A percentile compares a stretch with the other conserved stretches of the same genome.
Evolutionary conservation across 2,888 invertebrate species (phyloP).

Genomic region (Drosophila mimica): DNA sequence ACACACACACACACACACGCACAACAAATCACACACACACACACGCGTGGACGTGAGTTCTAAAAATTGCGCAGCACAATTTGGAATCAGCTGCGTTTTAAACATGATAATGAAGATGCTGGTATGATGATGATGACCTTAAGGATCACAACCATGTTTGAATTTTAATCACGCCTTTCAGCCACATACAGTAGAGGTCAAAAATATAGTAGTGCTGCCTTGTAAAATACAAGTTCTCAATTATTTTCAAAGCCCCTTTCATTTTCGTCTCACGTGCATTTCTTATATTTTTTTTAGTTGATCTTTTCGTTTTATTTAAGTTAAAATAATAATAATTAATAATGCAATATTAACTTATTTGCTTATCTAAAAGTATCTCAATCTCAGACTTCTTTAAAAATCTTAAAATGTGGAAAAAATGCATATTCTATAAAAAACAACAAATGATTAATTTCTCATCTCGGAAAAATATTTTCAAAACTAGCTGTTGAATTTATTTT

Average conservation of each 20-base stretch:
- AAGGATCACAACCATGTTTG: neutral
- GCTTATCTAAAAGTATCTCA: neutral
- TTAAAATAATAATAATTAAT: neutral
- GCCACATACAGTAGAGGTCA: neutral
- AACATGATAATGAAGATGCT: neutral
- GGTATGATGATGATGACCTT: neutral
- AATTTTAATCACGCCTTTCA: neutral
- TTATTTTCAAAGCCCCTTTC: neutral
- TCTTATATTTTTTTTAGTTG: neutral
- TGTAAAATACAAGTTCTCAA: neutral
- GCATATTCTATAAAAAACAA: neutral
- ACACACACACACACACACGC: neutral
- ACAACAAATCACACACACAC: neutral
- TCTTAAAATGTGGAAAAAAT: neutral
- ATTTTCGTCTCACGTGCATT: neutral
- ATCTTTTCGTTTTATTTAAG: neutral
- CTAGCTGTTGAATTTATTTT: neutral
- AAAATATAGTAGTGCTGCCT: neutral
- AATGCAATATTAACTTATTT: neutral
- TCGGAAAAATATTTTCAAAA: neutral
- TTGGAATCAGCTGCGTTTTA: slow-evolving; percentile 16
- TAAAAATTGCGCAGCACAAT: slow-evolving; percentile 47
- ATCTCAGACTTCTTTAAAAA: neutral
- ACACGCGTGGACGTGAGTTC: slow-evolving; percentile 47
- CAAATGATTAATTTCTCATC: neutral